Conservation (phyloP, 1,140 invertebrate species). For the Tenebrio molitor region DNA sequence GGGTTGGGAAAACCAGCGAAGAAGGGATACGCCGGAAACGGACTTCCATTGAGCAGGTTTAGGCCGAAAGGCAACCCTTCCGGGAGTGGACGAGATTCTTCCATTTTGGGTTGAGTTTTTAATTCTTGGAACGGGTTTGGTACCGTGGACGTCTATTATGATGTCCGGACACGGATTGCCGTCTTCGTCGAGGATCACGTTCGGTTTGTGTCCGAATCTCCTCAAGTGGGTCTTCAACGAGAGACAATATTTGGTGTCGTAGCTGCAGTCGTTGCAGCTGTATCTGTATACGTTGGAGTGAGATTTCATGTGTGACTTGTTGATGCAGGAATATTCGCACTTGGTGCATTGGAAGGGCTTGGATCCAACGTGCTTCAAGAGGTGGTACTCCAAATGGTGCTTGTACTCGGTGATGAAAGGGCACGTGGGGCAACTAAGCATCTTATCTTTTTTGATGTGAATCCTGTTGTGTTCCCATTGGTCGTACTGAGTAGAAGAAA, state of each 20-base stretch:
- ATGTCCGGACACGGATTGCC: slow-evolving; percentile 88
- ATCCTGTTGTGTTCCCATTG: slow-evolving; percentile 93
- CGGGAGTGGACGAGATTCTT: slow-evolving; percentile 45
- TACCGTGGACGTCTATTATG: slow-evolving; percentile 93
- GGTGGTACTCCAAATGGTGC: slow-evolving; percentile 98
- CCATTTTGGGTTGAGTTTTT: slow-evolving; percentile 66
- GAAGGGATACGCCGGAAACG: slow-evolving; percentile 56
- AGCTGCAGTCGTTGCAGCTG: slow-evolving; percentile 94
- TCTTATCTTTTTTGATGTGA: slow-evolving; percentile 95
- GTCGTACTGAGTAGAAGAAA: slow-evolving; percentile 88
- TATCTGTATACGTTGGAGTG: slow-evolving; percentile 98
- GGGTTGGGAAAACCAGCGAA: slow-evolving; percentile 49
- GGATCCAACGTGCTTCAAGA: slow-evolving; percentile 94
- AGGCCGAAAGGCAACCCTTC: slow-evolving; percentile 55
- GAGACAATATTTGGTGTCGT: slow-evolving; percentile 98
- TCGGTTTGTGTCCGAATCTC: slow-evolving; percentile 91
- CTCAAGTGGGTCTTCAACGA: slow-evolving; percentile 95
- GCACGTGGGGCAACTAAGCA: slow-evolving; percentile 92
- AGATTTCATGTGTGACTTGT: slow-evolving; percentile 98
- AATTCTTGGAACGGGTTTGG: slow-evolving; percentile 84
- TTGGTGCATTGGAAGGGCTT: slow-evolving; percentile 98
- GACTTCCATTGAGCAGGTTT: slow-evolving; percentile 38
- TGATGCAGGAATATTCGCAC: slow-evolving; percentile 95
- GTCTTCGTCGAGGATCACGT: slow-evolving; percentile 88
- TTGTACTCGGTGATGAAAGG: slow-evolving; percentile 99